Percentiles rank a stretch among this genome's conserved stretches.
Conservation (phyloP, 2,888 invertebrate genomes). For the Sminthurides aquaticus region DNA sequence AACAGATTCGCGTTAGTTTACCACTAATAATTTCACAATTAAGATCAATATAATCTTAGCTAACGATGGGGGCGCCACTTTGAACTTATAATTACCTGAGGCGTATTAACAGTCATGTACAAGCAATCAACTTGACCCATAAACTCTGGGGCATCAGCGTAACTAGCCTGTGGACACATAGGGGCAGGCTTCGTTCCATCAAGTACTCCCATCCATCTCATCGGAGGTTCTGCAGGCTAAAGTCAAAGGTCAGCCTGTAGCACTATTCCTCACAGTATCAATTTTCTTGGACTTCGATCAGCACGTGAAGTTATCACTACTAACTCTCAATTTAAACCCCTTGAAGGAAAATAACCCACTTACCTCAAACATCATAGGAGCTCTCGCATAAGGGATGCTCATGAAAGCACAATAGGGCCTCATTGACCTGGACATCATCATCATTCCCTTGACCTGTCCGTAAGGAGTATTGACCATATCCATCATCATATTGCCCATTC, state of each 20-base stretch:
- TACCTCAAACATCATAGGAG: slow-evolving; percentile 5
- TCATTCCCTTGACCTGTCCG: slow-evolving; percentile 1
- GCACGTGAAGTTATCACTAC: neutral
- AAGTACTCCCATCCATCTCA: neutral
- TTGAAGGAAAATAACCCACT: too few relatives aligned
- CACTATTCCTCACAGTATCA: too few relatives aligned
- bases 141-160: neutral
- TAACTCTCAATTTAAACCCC: too few relatives aligned
- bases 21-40: too few relatives aligned
- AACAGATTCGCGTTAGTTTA: too few relatives aligned
- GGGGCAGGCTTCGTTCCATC: slow-evolving; percentile 11
- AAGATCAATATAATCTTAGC: too few relatives aligned
- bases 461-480: neutral
- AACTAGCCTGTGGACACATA: slow-evolving; percentile 7
- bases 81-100: slow-evolving; percentile 8
- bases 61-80: too few relatives aligned
- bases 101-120: slow-evolving; percentile 10
- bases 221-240: slow-evolving; percentile 7
- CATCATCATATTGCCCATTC: neutral
- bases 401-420: neutral
- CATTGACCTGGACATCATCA: neutral
- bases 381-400: slow-evolving; percentile 2
- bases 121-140: slow-evolving; percentile 18
- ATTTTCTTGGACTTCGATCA: neutral
- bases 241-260: too few relatives aligned